Evolutionary conservation across 2,888 invertebrate genomes (phyloP).

Genomic region (Ennomos fuscantarius): DNA sequence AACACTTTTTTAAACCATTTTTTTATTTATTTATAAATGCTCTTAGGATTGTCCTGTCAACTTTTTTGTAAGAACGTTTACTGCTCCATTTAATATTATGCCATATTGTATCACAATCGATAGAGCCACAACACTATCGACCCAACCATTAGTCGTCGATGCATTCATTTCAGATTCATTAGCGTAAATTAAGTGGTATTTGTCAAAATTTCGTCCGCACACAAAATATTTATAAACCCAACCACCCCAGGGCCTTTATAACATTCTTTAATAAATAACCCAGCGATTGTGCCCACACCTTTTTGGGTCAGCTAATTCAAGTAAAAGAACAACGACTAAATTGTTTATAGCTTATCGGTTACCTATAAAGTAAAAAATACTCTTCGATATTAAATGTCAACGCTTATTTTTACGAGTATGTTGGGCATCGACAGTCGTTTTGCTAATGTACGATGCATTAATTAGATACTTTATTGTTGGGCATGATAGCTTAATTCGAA

Average conservation of each 20-base stretch:
- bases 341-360: constrained; percentile 59
- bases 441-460: constrained; percentile 76
- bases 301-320: constrained; percentile 50
- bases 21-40: no score
- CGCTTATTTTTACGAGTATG: constrained; percentile 67
- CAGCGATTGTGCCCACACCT: constrained; percentile 59
- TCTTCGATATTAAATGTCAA: constrained; percentile 68
- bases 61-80: neutral
- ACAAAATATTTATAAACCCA: constrained; percentile 78
- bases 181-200: constrained; percentile 84
- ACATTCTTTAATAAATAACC: constrained; percentile 64
- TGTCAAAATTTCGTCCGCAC: constrained; percentile 76
- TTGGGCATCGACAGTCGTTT: constrained; percentile 68
- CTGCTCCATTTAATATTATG: neutral
- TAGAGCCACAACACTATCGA: constrained; percentile 54
- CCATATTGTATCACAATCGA: constrained; percentile 43
- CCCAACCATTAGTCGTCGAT: constrained; percentile 65
- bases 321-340: constrained; percentile 52
- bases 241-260: constrained; percentile 61
- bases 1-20: no score
- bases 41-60: no score
- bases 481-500: constrained; percentile 75
- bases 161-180: constrained; percentile 80
- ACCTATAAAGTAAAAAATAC: constrained; percentile 58
- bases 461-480: constrained; percentile 71